Base-by-base conservation (phyloP, 2,113 vertebrate genomes). In the Psittacara wagleri region DNA sequence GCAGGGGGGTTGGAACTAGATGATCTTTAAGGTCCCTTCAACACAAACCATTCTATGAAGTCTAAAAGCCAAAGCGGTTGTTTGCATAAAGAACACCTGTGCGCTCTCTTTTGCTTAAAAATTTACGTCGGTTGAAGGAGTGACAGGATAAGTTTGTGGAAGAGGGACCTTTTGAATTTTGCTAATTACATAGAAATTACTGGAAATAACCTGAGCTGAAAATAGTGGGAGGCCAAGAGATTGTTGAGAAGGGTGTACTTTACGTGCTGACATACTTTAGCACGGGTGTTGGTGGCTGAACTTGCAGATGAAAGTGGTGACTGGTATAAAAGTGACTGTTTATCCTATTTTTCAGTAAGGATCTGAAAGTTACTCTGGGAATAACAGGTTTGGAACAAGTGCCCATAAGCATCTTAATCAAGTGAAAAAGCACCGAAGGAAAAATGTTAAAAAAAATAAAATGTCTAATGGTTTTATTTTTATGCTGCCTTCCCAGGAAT, bases 401-500 rank as follows among this genome's bases (percentile, higher is more conserved):
- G 24, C 29, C 23, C 37, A 70, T 70, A 54, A 87, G 13, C 20
- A 52, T 23, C 39, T 67, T 76, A 57, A 64, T 86, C 12, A 68
- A 75, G 51, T 7, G 48, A 81, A 83, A 87, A 72, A 59, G 10
- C 17, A 29, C 17, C 6, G 61, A 78, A 89, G 24, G 12, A 84
- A 57, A 83, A 49, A 33, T 52, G 19, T 59, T 81, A 6, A 17
- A 76, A 76, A n/a, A 61, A 69, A 24, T 59, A 12, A 1, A 1
- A 22, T 80, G 48, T 93, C n/a, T 83, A 64, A 82, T 19, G 29
- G 27, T 39, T 83, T 87, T 96, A 14, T 62, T 63, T 66, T 77
- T 41, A 25, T 63, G 13, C 13, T 85, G 13, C 61, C 41, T 96
- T 88, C 46, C 54, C 75, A 98, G 98, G 95, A 96, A 78, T 75